These are phyloP conservation scores for Notolepis coatsorum DNA, from an alignment of 2,797 vertebrate genomes.

Conservation along the genomic window DNA sequence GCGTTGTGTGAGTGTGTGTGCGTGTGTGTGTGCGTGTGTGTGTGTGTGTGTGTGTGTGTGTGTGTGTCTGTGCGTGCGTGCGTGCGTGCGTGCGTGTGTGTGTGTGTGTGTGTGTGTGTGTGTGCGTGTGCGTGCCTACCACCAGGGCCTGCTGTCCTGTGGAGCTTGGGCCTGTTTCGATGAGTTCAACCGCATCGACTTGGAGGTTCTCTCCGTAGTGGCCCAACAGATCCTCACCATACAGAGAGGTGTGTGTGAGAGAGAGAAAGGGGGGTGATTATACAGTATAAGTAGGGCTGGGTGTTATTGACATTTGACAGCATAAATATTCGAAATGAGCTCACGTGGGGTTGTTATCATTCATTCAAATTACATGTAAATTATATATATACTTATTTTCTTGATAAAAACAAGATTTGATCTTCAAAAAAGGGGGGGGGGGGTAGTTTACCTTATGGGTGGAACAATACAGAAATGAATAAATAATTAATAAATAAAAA, in stretches of 20 bases:
- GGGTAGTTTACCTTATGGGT: too few relatives aligned
- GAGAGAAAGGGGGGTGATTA: not conserved
- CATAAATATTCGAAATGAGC: too few relatives aligned
- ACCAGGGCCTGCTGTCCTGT: slow-evolving; percentile 89
- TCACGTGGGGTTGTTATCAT: too few relatives aligned
- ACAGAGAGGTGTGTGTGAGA: slow-evolving; percentile 87
- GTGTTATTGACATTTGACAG: too few relatives aligned
- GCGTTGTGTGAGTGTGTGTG: not conserved
- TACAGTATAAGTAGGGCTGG: too few relatives aligned
- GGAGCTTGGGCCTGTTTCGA: slow-evolving; percentile 97
- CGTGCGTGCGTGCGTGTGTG: not conserved
- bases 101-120: slow-evolving; percentile 28
- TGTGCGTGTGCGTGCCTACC: slow-evolving; percentile 20
- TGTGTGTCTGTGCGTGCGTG: too few relatives aligned
- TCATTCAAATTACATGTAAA: too few relatives aligned
- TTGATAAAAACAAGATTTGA: too few relatives aligned
- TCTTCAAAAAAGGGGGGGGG: too few relatives aligned
- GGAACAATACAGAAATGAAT: too few relatives aligned
- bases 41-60: slow-evolving; percentile 12
- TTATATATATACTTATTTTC: too few relatives aligned
- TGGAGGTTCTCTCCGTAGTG: slow-evolving; percentile 95
- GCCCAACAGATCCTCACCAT: slow-evolving; percentile 96
- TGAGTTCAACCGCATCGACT: slow-evolving; percentile 94
- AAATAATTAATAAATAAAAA: too few relatives aligned
- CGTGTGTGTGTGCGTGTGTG: not conserved